Evolutionary conservation across 2,113 vertebrate species (phyloP), one percentile per base, ranked within the genome.

Genomic region (Callopanchax toddi): DNA sequence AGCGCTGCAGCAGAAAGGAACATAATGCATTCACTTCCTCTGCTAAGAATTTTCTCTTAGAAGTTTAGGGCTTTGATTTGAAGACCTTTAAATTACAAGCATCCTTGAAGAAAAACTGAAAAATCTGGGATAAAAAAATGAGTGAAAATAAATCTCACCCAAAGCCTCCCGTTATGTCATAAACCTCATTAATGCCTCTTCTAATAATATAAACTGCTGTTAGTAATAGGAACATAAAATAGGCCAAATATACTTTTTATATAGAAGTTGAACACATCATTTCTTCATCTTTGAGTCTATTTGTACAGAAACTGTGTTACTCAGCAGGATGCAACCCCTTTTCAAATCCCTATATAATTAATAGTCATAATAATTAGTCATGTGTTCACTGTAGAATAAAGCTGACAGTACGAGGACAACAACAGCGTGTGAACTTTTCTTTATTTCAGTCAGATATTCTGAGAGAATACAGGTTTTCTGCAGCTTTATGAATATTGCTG

Each of bases 1-100:
- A 72, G 49, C 39, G 42, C 23, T 66, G 67, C 58, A 0, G 67
- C 78, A 71, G 60, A 74, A 43, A 40, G 73, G 53, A 58, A 29
- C 43, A 62, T 68, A 71, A 82, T 79, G 84, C 75, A 83, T 62
- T 72, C 62, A 81, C 44, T 74, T 60, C 53, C 37, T 59, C 78
- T 40, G 49, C 72, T 11, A 71, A 51, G 37, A 61, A 25, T 57
- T 60, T 58, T 54, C 51, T 55, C 71, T 70, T 4, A 46, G 68
- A 74, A 64, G 50, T 58, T 67, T 29, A 58, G 56, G 46, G 46
- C 63, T 83, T 79, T 74, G 25, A 79, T 60, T 74, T 37, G 8
- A 43, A 56, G 74, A 55, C 51, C 51, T 56, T 60, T 42, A 67
- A 52, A 67, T 61, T 71, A 52, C 34, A 73, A 81, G 58, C 1